Conservation (phyloP, 2,888 invertebrate species). For the Stictocephala bisonia region DNA sequence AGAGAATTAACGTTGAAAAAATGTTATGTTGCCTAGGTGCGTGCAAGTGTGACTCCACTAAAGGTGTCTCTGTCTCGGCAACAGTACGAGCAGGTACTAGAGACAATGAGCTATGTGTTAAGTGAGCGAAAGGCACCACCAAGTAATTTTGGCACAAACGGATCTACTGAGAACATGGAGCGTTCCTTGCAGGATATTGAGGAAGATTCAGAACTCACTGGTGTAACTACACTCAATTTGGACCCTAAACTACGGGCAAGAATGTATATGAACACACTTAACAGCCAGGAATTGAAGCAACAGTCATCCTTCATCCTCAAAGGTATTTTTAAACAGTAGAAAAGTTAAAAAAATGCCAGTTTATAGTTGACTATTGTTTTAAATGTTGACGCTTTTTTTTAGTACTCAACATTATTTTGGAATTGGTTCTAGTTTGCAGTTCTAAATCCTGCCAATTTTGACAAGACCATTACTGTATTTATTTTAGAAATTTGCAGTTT, state of each 20-base stretch:
- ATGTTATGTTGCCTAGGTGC: no score
- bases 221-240: conserved; percentile 69
- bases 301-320: conserved; percentile 35
- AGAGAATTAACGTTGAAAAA: no score
- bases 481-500: no score
- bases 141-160: background rate
- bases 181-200: conserved; percentile 59
- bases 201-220: conserved; percentile 64
- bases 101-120: conserved; percentile 68
- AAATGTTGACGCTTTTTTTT: no score
- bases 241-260: conserved; percentile 74
- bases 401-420: no score
- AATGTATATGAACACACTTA: conserved; percentile 62
- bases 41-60: conserved; percentile 76
- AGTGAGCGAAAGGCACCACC: background rate
- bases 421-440: no score
- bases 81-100: conserved; percentile 91
- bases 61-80: conserved; percentile 86
- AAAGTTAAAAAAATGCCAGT: no score
- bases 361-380: no score
- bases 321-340: no score
- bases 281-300: conserved; percentile 31
- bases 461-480: no score
- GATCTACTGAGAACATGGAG: background rate
- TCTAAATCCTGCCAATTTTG: no score